These are phyloP conservation scores for Drosophila antonietae DNA, from an alignment of 2,888 invertebrate species.

Conservation along the genomic window DNA sequence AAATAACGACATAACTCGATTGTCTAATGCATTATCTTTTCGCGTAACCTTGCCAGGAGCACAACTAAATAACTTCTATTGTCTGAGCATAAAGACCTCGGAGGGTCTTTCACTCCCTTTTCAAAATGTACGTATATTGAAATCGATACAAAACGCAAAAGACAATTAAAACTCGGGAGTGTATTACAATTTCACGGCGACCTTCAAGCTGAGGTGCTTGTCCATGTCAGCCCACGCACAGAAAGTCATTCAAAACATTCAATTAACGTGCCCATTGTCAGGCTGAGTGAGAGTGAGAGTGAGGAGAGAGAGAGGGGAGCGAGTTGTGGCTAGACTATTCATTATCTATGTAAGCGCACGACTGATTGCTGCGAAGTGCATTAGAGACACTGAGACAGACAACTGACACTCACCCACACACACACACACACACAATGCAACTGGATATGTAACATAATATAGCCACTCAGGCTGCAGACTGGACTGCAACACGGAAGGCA, in stretches of 20 bases:
- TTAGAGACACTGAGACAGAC: slow-evolving; percentile 19
- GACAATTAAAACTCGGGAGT: slow-evolving; percentile 47
- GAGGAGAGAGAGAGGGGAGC: slow-evolving; percentile 18
- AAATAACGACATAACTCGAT: not conserved
- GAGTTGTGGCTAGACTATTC: slow-evolving; percentile 28
- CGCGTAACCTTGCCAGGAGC: slow-evolving; percentile 49
- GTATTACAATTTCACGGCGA: slow-evolving; percentile 55
- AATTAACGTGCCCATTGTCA: slow-evolving; percentile 67
- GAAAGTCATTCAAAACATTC: slow-evolving; percentile 62
- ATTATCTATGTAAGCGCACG: slow-evolving; percentile 46
- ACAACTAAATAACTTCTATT: slow-evolving; percentile 19
- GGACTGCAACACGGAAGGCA: slow-evolving; percentile 50
- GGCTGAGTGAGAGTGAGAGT: slow-evolving; percentile 2
- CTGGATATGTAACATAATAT: slow-evolving; percentile 44
- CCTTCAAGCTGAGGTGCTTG: slow-evolving; percentile 47
- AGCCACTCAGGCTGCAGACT: slow-evolving; percentile 12
- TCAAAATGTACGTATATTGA: slow-evolving; percentile 37
- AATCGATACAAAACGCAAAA: slow-evolving; percentile 40
- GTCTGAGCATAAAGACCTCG: slow-evolving; percentile 16
- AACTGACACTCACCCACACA: slow-evolving; percentile 47
- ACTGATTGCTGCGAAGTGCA: slow-evolving; percentile 47
- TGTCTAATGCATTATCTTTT: not conserved
- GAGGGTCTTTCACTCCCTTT: slow-evolving; percentile 12
- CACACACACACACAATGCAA: not conserved
- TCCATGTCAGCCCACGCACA: slow-evolving; percentile 55